A percentile compares a stretch with the other conserved stretches of the same genome.
These are phyloP conservation scores for Clarias macrocephalus DNA, from an alignment of 2,113 vertebrate species.

Conservation along the genomic window DNA sequence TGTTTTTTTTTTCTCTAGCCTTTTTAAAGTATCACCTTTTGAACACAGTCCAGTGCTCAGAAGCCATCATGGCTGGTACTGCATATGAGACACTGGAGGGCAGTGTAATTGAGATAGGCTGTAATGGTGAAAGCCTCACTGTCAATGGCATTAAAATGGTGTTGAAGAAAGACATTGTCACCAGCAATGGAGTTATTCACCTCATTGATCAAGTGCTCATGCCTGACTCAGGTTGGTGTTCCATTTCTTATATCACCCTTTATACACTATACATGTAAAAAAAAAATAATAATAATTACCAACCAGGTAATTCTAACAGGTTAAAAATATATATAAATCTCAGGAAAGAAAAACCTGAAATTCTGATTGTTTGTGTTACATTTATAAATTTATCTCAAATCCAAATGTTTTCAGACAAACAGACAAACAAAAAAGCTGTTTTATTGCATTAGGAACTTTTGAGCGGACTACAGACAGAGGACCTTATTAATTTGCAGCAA, in stretches of 20 bases:
- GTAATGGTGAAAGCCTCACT: slow-evolving; percentile 89
- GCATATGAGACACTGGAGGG: slow-evolving; percentile 88
- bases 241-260: background rate
- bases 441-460: background rate
- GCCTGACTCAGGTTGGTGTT: slow-evolving; percentile 86
- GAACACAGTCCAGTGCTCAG: slow-evolving; percentile 88
- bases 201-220: slow-evolving; percentile 87
- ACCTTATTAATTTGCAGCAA: background rate
- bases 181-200: slow-evolving; percentile 93
- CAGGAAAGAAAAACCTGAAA: background rate
- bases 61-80: slow-evolving; percentile 87
- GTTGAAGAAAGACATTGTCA: slow-evolving; percentile 91
- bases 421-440: background rate
- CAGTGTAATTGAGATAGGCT: slow-evolving; percentile 84
- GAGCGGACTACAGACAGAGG: background rate
- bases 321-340: background rate
- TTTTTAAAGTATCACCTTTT: slow-evolving; percentile 90
- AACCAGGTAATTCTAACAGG: background rate
- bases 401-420: background rate
- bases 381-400: background rate
- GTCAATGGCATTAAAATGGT: slow-evolving; percentile 95
- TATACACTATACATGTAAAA: no score
- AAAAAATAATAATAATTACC: no score
- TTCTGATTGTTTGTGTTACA: no score
- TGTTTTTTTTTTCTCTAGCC: slow-evolving; percentile 66